Evolutionary conservation across 2,797 vertebrate genomes (phyloP).

Genomic region (Urosaurus nigricauda): DNA sequence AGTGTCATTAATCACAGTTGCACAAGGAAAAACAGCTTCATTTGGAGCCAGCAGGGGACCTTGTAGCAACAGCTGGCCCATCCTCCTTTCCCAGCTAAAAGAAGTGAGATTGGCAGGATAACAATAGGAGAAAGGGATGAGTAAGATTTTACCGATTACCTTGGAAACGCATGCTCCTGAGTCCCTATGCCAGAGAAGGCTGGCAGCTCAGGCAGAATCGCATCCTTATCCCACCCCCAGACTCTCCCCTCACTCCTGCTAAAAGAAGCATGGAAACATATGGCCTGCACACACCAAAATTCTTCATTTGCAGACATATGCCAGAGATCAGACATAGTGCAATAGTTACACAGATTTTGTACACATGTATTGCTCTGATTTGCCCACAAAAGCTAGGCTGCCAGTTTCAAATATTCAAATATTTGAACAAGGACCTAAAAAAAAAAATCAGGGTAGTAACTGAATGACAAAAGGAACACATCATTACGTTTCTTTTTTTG

Average conservation of each 20-base stretch:
- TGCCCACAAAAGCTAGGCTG: conserved; percentile 13
- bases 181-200: not conserved
- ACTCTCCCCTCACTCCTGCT: not conserved
- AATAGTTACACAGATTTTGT: conserved; percentile 22
- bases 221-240: conserved; percentile 4
- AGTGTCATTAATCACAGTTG: not conserved
- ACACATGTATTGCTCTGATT: conserved; percentile 27
- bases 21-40: conserved; percentile 25
- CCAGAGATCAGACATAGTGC: conserved; percentile 20
- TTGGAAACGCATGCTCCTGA: conserved; percentile 69
- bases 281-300: not conserved
- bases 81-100: conserved; percentile 21
- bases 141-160: conserved; percentile 75
- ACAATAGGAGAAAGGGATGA: conserved; percentile 75
- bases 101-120: conserved; percentile 46
- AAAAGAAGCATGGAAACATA: conserved; percentile 27
- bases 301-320: conserved; percentile 19
- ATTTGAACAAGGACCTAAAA: not conserved
- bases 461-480: not conserved
- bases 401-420: conserved; percentile 21
- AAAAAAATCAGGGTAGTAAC: not conserved
- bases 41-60: conserved; percentile 21
- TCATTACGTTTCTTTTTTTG: not conserved
- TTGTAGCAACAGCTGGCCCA: conserved; percentile 38
- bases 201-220: conserved; percentile 10